These are phyloP conservation scores for Cephus nigrinus DNA, from an alignment of 2,888 invertebrate species.

Conservation along the genomic window DNA sequence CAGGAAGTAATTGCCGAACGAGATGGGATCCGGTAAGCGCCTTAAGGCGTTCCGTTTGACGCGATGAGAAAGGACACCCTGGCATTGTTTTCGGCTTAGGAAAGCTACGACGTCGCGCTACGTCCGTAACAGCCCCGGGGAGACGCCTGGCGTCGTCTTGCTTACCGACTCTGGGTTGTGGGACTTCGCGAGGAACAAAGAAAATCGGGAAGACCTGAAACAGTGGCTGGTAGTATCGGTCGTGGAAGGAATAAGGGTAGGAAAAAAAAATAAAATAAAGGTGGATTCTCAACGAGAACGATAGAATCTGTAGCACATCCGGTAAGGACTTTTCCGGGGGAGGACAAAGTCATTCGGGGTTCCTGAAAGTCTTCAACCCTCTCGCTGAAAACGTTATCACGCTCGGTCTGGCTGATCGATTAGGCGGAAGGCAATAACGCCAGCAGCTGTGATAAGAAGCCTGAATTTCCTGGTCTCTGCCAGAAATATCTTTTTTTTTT, in stretches of 20 bases:
- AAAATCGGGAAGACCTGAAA: too few relatives aligned
- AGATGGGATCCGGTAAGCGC: slow-evolving; percentile 5
- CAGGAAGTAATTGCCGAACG: slow-evolving; percentile 1
- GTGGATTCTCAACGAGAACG: too few relatives aligned
- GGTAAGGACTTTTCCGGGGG: too few relatives aligned
- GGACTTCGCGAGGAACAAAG: neutral
- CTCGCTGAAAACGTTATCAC: slow-evolving; percentile 39
- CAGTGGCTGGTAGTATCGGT: too few relatives aligned
- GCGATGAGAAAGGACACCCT: neutral
- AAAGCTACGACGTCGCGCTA: too few relatives aligned
- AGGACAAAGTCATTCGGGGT: too few relatives aligned
- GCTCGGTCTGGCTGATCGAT: slow-evolving; percentile 45
- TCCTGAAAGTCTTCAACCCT: neutral
- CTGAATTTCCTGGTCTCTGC: neutral
- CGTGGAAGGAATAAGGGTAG: too few relatives aligned
- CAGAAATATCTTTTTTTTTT: too few relatives aligned
- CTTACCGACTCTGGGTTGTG: neutral
- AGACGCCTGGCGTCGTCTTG: neutral
- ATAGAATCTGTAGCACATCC: too few relatives aligned
- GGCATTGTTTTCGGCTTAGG: slow-evolving; percentile 6
- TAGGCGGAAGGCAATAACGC: slow-evolving; percentile 53
- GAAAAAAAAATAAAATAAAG: too few relatives aligned
- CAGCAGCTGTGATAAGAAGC: slow-evolving; percentile 22
- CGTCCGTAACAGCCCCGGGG: neutral
- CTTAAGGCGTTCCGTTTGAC: neutral